Conservation (phyloP, 1,140 invertebrate genomes). For the Euwallacea similis region DNA sequence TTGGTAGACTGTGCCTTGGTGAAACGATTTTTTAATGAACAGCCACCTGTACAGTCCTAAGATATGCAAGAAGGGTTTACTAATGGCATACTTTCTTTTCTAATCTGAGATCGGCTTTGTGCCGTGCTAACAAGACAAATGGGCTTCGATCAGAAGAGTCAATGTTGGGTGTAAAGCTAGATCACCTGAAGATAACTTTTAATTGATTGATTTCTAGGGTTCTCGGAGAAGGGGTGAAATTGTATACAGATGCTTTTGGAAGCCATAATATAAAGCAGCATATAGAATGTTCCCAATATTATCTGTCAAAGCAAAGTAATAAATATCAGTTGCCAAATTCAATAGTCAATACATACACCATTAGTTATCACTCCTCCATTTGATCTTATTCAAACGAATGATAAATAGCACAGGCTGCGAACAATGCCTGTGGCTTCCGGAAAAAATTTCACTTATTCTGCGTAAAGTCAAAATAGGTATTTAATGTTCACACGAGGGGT, state of each 20-base stretch:
- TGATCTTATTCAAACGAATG: conserved; percentile 24
- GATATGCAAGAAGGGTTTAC: not conserved
- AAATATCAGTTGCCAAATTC: conserved; percentile 26
- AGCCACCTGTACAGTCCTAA: not conserved
- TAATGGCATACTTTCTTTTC: not conserved
- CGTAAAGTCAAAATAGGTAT: conserved; percentile 29
- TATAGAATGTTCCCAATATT: not conserved
- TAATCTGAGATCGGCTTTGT: not conserved
- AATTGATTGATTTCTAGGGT: not conserved
- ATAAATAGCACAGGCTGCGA: conserved; percentile 10
- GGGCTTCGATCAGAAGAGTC: not conserved
- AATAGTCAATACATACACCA: conserved; percentile 32
- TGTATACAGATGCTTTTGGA: no score
- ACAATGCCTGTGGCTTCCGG: conserved; percentile 19
- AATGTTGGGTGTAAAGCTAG: not conserved
- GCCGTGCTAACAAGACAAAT: not conserved
- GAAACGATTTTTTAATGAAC: not conserved
- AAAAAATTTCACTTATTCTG: conserved; percentile 32
- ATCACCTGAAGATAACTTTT: not conserved
- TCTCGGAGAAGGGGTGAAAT: not conserved
- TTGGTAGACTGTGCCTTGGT: no score
- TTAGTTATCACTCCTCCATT: conserved; percentile 30
- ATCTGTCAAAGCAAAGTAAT: conserved; percentile 3
- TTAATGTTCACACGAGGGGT: conserved; percentile 14
- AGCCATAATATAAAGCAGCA: not conserved